Base-by-base conservation (phyloP, 2,797 vertebrate genomes). In the Nyctibius grandis region DNA sequence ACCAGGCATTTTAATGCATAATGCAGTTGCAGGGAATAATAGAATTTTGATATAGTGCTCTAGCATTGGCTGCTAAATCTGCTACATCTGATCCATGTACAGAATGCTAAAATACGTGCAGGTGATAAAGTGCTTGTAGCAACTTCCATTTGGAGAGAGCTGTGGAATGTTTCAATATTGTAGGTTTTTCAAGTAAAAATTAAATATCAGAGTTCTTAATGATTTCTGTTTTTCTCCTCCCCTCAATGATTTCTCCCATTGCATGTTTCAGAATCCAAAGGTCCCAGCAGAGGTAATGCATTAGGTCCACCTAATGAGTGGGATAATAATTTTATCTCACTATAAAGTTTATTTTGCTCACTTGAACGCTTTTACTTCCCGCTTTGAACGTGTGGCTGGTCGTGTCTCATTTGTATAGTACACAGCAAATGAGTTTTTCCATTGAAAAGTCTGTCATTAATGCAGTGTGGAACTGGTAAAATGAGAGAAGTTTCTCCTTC, bases 231-330 rank as follows among this genome's bases (percentile, higher is more conserved):
- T 96, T 85, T 93, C 82, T 93, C 61, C 85, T 94, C 82, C 50
- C 77, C 57, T 91, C 81, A 26, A 93, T 93, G 77, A 54, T 93
- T 94, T 85, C 60, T 90, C 42, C 85, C 80, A 19, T 60, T 97
- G 93, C 92, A 80, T 89, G 68, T 95, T 77, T 97, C 96, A 97
- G 97, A 97, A 85, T 88, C 95, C 96, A 96, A 96, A 97, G 95
- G 88, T 95, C 82, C 88, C 93, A 78, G 87, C 96, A 94, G 97
- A 97, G 97, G 97, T 97, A 97, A 97, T 87, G 83, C 97, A 96
- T 97, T 97, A 97, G 97, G 96, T 89, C 78, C 92, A 95, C 97
- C 97, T 98, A 97, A 96, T 97, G 96, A 97, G 94, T 91, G 96
- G 83, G 95, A 97, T 97, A 96, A 97, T 79, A 54, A 73, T 73